Base-by-base conservation (phyloP, 2,113 vertebrate species). In the Bombycilla garrulus region DNA sequence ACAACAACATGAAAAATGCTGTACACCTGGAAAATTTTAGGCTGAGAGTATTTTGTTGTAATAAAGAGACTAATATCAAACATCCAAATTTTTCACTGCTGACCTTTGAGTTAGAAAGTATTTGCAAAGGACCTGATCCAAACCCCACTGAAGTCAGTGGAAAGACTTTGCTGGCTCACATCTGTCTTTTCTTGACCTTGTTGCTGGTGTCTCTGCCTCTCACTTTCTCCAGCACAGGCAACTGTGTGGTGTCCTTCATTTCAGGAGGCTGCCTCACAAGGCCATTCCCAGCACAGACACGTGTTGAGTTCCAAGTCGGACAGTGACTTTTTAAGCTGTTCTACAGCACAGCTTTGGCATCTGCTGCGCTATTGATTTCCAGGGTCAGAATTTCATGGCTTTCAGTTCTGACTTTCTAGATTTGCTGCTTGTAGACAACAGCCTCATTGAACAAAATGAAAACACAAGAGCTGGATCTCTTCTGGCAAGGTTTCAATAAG, bases 181-280 rank as follows among this genome's bases (percentile, higher is more conserved):
- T 1, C 15, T 70, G 17, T 40, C 69, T 90, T 83, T 85, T 58
- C 74, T 66, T 74, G 48, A 76, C 61, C 69, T 74, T 57, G n/a
- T 23, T 81, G 33, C 24, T 86, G 51, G 19, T 86, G 48, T 40
- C 17, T 62, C 44, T 94, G 48, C 33, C 42, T 79, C 67, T 62
- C 1, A 0, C 40, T 64, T 83, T 81, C 48, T 35, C 36, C 61
- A 72, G 56, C 0, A 1, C 47, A 78, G 64, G 28, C 21, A 78
- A 18, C 29, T 38, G 38, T 11, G 8, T 0, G 0, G 35, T 77
- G 36, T 23, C 76, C 15, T 60, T 35, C 0, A 0, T 29, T 74
- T 33, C 51, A 67, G 38, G 17, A 73, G 10, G 15, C 38, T 80
- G 29, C 24, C 15, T 81, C 54, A 42, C 9, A 40, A 74, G 8